Evolutionary conservation across 2,797 vertebrate species (phyloP).

Genomic region (Halcyon leucocephala): DNA sequence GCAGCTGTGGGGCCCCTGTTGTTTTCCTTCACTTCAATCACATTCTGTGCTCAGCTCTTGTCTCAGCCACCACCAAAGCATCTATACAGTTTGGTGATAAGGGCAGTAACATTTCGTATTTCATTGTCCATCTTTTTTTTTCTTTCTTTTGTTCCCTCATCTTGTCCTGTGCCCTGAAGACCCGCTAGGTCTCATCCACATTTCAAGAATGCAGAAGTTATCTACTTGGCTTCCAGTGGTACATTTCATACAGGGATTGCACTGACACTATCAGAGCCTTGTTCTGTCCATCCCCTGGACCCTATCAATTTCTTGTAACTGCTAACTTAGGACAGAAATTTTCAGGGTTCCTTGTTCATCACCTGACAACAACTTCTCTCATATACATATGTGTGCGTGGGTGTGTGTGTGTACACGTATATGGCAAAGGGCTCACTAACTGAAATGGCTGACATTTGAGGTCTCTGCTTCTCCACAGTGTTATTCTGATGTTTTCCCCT

Average conservation of each 20-base stretch:
- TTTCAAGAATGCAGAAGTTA: neutral
- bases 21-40: constrained; percentile 50
- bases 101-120: neutral
- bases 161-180: neutral
- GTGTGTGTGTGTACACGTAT: rapidly evolving
- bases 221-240: neutral
- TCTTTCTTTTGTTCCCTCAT: neutral
- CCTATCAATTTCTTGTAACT: neutral
- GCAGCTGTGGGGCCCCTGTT: constrained; percentile 47
- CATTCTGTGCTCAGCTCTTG: constrained; percentile 21
- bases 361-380: neutral
- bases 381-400: neutral
- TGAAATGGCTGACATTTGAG: neutral
- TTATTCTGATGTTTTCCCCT: neutral
- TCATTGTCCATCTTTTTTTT: neutral
- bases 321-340: neutral
- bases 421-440: neutral
- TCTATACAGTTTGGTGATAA: neutral
- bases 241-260: neutral
- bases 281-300: neutral
- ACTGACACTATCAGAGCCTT: neutral
- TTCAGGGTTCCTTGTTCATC: neutral
- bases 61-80: neutral
- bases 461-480: neutral
- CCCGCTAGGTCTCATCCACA: neutral